Evolutionary conservation across 2,797 vertebrate genomes (phyloP), one percentile per base, ranked within the genome.

Genomic region (Hafferia zeledoni): DNA sequence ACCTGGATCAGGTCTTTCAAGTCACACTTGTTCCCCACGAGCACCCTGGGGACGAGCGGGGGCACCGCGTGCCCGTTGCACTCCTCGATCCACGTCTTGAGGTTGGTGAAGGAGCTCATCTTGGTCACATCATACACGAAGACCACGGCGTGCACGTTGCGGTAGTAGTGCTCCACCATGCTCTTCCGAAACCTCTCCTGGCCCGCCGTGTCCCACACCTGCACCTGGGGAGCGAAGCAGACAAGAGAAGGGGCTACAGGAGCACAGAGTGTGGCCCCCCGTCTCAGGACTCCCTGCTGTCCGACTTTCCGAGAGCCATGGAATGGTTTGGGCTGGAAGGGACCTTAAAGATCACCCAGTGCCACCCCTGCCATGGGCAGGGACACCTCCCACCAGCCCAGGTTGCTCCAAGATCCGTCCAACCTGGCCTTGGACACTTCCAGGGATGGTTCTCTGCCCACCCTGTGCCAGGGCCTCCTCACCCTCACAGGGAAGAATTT

Each of bases 1-100:
- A 99, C 99, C 97, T 99, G 98, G 94, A 99, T 98, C 94, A 99
- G 99, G 94, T 98, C 98, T 41, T 99, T 98, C 77, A 99, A 99
- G 98, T 99, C 99, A 96, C 99, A 99, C 97, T 99, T 99, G 98
- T 99, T 99, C 68, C 99, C 99, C 56, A 99, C 99, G 41, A 99
- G 98, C 98, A 94, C 99, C 97, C 93, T 98, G 78, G 89, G 99
- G 87, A 98, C 97, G 6, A 98, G 98, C 20, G 98, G 98, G 17
- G 99, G 98, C 75, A 99, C 99, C 0, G 99, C 98, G 35, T 99
- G 99, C 87, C 99, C 99, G 2, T 99, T 99, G 96, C 99, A 99
- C 95, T 99, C 99, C 97, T 99, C 99, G 79, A 99, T 99, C 99
- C 99, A 99, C 22, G 98, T 99, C 97, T 99, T 99, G 70, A 99